Conservation (phyloP, 2,113 vertebrate species). For the Tragelaphus strepsiceros region DNA sequence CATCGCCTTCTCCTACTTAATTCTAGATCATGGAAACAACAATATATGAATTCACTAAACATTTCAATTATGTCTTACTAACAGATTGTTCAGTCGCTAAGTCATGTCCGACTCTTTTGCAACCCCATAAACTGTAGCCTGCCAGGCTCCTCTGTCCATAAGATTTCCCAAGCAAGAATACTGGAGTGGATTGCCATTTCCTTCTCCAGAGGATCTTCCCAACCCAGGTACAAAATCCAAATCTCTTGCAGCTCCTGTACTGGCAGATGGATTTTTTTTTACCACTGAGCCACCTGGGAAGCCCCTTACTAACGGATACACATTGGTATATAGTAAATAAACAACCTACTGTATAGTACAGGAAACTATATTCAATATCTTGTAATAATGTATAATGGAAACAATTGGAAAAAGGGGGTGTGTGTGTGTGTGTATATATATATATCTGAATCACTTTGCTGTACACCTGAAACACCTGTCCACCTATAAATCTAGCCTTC, state of each 20-base stretch:
- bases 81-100: background rate
- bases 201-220: background rate
- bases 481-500: background rate
- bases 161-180: background rate
- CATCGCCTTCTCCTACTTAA: too few species aligned
- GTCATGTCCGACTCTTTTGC: background rate
- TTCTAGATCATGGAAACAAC: background rate
- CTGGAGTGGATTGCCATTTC: background rate
- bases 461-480: background rate
- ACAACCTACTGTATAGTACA: background rate
- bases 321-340: background rate
- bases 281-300: background rate
- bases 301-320: background rate
- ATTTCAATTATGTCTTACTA: background rate
- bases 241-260: background rate
- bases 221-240: background rate
- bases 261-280: background rate
- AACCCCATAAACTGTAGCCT: background rate
- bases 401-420: background rate
- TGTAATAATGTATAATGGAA: background rate
- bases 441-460: background rate
- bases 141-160: background rate
- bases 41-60: background rate
- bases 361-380: background rate
- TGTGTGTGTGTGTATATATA: background rate